Evolutionary conservation across 2,888 invertebrate genomes (phyloP), one percentile per base, ranked within the genome.

Genomic region (Calliopum simillimum): DNA sequence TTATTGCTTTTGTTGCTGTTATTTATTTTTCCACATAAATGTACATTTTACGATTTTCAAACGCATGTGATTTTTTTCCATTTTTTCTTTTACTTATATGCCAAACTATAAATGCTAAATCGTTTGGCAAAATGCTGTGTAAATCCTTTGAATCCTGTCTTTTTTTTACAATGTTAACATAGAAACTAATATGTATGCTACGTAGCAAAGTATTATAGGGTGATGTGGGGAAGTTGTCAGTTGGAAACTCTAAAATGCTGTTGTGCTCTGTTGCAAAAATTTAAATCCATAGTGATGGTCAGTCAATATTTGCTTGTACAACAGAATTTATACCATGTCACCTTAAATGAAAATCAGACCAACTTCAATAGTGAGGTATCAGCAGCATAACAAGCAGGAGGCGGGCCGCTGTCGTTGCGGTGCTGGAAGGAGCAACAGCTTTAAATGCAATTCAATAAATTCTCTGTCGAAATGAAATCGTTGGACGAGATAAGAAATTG

Each of bases 381-480:
- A 63, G 25, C n/a, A 47, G 19, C 16, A 6, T n/a, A 19, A 56
- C 13, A 25, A 16, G 13, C 16, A 14, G 33, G 33, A 8, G 33
- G 33, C 5, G 33, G 5, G 33, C 8, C 33, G 5, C 8, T 33
- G 33, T 33, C 33, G 33, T 33, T 33, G 8, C 33, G 8, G 8
- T 33, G 33, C 33, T 33, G 33, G 33, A 33, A 33, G 33, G 33
- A 33, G 33, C 33, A 33, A 33, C 33, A 33, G 59, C 47, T 58
- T 47, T 64, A 63, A 68, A 70, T 63, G 58, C 72, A 70, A 68
- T 68, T 58, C 72, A 67, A 72, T 72, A 72, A 72, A 70, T 72
- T 72, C 8, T 47, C 62, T 64, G 67, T 64, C 47, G 63, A 47
- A 49, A 59, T 25, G 19, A 69, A 69, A 69, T 58, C 49, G 64